These are phyloP conservation scores for Cliona cf. orientalis DNA, from an alignment of 37 sponge, comb jelly and placozoan genomes.

Conservation along the genomic window DNA sequence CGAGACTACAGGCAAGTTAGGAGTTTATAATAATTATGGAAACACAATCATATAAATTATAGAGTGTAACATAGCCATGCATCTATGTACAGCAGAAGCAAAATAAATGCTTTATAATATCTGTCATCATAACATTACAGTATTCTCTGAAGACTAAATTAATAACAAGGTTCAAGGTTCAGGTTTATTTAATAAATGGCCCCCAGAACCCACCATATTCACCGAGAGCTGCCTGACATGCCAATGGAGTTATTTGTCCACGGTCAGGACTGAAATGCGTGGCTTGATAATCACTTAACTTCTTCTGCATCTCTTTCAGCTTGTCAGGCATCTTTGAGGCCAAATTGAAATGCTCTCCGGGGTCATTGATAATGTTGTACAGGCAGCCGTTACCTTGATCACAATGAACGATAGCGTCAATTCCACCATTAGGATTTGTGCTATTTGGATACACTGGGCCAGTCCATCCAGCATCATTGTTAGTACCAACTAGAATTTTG, in stretches of 20 bases:
- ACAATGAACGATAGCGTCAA: slow-evolving; percentile 17
- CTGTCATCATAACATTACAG: too few species aligned
- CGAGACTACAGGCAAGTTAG: too few species aligned
- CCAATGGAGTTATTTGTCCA: not conserved
- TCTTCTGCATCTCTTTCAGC: slow-evolving; percentile 30
- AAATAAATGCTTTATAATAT: too few species aligned
- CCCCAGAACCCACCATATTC: too few species aligned
- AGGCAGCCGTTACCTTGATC: slow-evolving; percentile 29
- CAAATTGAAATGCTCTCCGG: slow-evolving; percentile 30
- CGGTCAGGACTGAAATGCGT: slow-evolving; percentile 18
- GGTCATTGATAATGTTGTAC: slow-evolving; percentile 45
- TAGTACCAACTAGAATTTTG: slow-evolving; percentile 18
- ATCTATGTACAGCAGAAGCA: too few species aligned
- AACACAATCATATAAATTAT: too few species aligned
- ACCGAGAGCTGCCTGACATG: not conserved
- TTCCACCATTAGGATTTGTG: slow-evolving; percentile 38
- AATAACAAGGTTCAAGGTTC: too few species aligned
- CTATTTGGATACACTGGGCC: slow-evolving; percentile 37
- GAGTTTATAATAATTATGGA: too few species aligned
- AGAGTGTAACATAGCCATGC: too few species aligned
- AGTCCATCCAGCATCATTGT: slow-evolving; percentile 38
- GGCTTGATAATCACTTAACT: not conserved
- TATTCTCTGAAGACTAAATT: too few species aligned
- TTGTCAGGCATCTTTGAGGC: slow-evolving; percentile 24
- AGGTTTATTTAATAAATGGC: too few species aligned